A percentile compares a stretch with the other conserved stretches of the same genome.
Conservation (phyloP, 2,113 vertebrate species). For the Grus americana region DNA sequence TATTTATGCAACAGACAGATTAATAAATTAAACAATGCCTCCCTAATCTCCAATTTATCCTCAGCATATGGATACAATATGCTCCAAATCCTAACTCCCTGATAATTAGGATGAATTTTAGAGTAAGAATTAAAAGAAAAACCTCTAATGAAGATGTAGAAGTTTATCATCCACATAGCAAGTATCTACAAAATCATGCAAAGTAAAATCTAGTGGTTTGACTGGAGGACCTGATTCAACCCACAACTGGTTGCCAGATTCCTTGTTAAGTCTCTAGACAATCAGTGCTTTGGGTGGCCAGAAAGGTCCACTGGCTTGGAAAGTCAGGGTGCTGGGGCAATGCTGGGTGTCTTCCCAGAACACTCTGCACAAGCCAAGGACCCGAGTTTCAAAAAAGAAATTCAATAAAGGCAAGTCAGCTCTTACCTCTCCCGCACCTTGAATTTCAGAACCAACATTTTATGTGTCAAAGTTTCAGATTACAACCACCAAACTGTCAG, state of each 20-base stretch:
- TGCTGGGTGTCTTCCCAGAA: not conserved
- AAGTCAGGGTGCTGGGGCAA: not conserved
- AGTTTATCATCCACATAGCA: not conserved
- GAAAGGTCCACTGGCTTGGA: not conserved
- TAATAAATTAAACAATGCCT: not conserved
- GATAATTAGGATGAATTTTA: not conserved
- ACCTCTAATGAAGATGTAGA: not conserved
- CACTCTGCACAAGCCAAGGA: rapidly evolving
- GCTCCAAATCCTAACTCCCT: not conserved
- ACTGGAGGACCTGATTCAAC: not conserved
- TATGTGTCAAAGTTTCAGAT: constrained; percentile 1
- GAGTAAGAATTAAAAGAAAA: not conserved
- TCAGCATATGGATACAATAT: not conserved
- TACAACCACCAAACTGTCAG: not conserved
- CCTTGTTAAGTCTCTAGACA: not conserved
- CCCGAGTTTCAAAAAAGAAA: not conserved
- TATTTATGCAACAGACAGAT: constrained; percentile 6
- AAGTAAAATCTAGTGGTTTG: not conserved
- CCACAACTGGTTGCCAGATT: not conserved
- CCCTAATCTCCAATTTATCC: not conserved
- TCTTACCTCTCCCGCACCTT: not conserved
- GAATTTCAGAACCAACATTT: constrained; percentile 5
- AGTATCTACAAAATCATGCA: not conserved
- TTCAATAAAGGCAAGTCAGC: not conserved
- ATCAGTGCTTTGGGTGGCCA: not conserved